Evolutionary conservation across 2,113 vertebrate species (phyloP).

Genomic region (Herpetotheres cachinnans): DNA sequence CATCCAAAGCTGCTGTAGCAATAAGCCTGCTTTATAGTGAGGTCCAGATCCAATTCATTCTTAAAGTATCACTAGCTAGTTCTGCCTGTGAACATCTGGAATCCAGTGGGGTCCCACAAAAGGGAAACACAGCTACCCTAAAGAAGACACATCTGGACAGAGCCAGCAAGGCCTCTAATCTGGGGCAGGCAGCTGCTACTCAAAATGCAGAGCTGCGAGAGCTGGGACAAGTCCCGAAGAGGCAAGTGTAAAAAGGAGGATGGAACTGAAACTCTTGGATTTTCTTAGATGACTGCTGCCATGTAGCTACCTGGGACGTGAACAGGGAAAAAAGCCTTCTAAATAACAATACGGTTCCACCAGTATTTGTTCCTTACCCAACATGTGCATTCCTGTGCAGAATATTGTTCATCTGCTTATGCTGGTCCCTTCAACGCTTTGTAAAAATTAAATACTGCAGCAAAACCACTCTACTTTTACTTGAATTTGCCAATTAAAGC

Average conservation of each 20-base stretch:
- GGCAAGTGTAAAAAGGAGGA: neutral
- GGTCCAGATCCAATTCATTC: neutral
- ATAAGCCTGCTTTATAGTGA: fast-evolving
- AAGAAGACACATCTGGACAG: neutral
- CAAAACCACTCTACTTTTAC: neutral
- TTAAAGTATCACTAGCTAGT: neutral
- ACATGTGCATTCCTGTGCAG: neutral
- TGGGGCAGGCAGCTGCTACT: neutral
- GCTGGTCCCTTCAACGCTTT: neutral
- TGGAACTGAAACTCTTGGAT: neutral
- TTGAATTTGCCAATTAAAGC: neutral
- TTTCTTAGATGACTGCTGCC: neutral
- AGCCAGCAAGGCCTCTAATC: neutral
- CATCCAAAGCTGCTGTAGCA: neutral
- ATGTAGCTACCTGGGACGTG: neutral
- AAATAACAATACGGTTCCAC: neutral
- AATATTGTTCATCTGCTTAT: neutral
- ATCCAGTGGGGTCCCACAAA: neutral
- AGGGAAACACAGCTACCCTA: neutral
- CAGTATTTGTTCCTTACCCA: neutral
- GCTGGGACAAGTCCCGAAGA: no score
- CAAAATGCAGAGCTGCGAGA: neutral
- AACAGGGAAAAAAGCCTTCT: neutral
- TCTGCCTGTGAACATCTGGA: neutral
- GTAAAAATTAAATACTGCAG: neutral